Evolutionary conservation across 2,797 vertebrate species (phyloP), one percentile per base, ranked within the genome.

Genomic region (Gila robusta): DNA sequence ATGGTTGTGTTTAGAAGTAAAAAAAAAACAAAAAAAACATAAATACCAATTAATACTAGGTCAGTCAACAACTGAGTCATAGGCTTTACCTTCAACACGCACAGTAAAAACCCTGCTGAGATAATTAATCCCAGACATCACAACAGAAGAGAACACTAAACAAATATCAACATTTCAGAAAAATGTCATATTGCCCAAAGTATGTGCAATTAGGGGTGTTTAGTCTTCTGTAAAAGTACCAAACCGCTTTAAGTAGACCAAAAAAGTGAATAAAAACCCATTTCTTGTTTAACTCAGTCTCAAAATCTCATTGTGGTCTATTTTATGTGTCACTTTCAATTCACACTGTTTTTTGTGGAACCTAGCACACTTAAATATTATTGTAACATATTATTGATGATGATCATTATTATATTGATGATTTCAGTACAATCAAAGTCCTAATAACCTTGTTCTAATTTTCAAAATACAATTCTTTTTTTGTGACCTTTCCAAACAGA

Each of bases 181-280:
- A 79, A 78, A 28, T 66, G 44, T 56, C 23, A 71, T 44, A 83
- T 37, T 54, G 47, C 56, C 23, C 54, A 44, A 80, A 71, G 66
- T 28, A 28, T 47, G 37, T 66, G 37, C 59, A 80, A 80, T 64
- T 64, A 66, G 11, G 26, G 41, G 6, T 21, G 62, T 37, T 81
- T 49, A 35, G 44, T 81, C 44, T 14, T 49, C 12, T 67, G 41
- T 8, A 7, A 69, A 49, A 69, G 26, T 8, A 35, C 91, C 92
- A 86, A 93, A 92, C 92, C 90, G 90, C 90, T 81, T 66, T 85
- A 44, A 84, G 89, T 88, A 89, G 90, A 91, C 86, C 80, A 91
- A 91, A 71, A 59, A 59, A n/a, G 21, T 8, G 32, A 37, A 12
- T 6, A 32, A 49, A 74, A 54, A 14, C 11, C 2, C 62, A 28